Base-by-base conservation (phyloP, 2,797 vertebrate genomes). In the Emydoidea blandingii region DNA sequence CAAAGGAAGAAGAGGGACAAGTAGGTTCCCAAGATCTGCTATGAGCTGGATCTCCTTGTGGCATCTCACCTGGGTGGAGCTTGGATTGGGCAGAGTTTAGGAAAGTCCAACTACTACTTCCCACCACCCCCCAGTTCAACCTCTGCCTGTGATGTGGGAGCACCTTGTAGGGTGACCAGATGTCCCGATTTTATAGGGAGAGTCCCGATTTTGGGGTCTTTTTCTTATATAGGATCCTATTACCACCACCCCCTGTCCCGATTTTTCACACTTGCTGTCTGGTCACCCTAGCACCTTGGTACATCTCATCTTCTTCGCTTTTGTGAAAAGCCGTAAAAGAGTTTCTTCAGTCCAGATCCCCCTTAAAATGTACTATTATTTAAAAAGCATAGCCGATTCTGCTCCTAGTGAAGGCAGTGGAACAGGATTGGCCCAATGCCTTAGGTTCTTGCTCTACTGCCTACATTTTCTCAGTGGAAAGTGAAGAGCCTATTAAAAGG, bases 261-360 rank as follows among this genome's bases (percentile, higher is more conserved):
- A 41, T 41, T 41, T 41, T 41, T 41, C 41, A 41, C 41, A 41
- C 41, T 41, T 41, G 41, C 41, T 41, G 41, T 41, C 41, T 41
- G 41, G 41, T 41, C 41, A 41, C 41, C 41, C 41, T 41, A 72
- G 44, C 41, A 49, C 44, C 74, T 78, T 18, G 25, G 27, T 15
- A 18, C 14, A 18, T 78, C 25, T 14, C 37, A 41, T 72, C 37
- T 47, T 78, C 44, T 76, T 47, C 8, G 7, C 27, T 47, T 29
- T 44, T 49, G 14, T 78, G 27, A 16, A 16, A 16, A 78, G 44
- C 7, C 11, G 15, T 29, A 49, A 44, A 78, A 78, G 27, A 41
- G 21, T 72, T 41, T 72, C n/a, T 41, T 41, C 21, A 41, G 68
- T 82, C 0, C 0, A 2, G 6, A 0, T 31, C 1, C 15, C 11